Percentiles rank a stretch among this genome's conserved stretches.
phyloP scores from a whole-genome alignment of 2,797 vertebrate genomes.

The Yasuhikotakia modesta region DNA sequence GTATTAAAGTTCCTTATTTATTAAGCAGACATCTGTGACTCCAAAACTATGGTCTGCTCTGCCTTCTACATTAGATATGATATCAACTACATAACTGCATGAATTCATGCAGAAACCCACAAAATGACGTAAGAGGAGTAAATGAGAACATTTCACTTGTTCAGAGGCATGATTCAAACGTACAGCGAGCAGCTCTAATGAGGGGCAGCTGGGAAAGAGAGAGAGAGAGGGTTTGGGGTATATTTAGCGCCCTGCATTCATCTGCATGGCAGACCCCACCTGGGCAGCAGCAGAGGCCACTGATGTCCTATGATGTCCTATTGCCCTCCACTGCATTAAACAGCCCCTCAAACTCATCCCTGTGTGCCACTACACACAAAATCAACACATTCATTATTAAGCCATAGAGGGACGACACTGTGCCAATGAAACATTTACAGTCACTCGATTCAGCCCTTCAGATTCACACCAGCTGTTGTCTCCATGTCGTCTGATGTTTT shows the following conservation, averaged over 20 bases:
- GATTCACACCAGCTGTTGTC: conserved; percentile 39
- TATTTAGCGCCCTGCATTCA: conserved; percentile 53
- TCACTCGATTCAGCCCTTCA: conserved; percentile 30
- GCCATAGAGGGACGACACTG: conserved; percentile 59
- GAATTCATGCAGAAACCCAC: conserved; percentile 9
- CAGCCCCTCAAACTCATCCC: conserved; percentile 66
- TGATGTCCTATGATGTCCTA: conserved; percentile 71
- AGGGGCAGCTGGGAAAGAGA: conserved; percentile 25
- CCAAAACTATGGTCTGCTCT: not conserved
- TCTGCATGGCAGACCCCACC: conserved; percentile 52
- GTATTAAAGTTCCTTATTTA: not conserved
- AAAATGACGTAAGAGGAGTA: conserved; percentile 12
- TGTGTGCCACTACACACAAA: conserved; percentile 67
- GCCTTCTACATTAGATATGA: not conserved
- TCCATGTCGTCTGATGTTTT: conserved; percentile 19
- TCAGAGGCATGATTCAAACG: conserved; percentile 32
- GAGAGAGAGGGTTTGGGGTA: conserved; percentile 17
- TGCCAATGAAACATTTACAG: conserved; percentile 33
- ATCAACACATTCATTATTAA: conserved; percentile 76
- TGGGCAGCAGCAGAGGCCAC: conserved; percentile 61
- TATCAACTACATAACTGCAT: conserved; percentile 14
- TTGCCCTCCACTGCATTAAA: conserved; percentile 64
- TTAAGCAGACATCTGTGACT: not conserved
- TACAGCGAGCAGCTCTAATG: conserved; percentile 10
- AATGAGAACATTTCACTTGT: conserved; percentile 8